A percentile compares a stretch with the other conserved stretches of the same genome.
Evolutionary conservation across 2,797 vertebrate genomes (phyloP).

Genomic region (Cichlasoma orientale): DNA sequence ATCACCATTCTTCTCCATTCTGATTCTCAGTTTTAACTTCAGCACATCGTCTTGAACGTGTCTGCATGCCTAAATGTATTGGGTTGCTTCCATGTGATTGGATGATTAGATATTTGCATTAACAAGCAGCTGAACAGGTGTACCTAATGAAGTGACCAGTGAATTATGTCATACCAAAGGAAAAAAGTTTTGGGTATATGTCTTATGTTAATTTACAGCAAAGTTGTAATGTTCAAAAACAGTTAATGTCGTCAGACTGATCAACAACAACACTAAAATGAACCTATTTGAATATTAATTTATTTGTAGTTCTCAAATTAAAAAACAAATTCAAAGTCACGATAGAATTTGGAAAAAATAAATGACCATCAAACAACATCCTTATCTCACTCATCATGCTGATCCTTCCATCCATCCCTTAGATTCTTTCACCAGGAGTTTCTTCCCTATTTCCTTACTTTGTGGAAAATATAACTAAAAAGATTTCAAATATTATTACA

Average conservation of each 20-base stretch:
- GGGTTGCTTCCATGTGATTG: background rate
- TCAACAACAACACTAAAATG: background rate
- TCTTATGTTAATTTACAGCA: background rate
- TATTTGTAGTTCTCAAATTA: background rate
- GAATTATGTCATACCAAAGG: background rate
- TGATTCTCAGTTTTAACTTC: background rate
- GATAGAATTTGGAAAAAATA: background rate
- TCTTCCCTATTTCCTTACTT: accelerated
- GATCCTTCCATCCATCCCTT: background rate
- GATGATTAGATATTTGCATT: background rate
- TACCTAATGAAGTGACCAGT: background rate
- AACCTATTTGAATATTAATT: background rate
- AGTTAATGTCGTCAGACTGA: background rate
- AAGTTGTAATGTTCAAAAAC: background rate
- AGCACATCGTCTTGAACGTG: background rate
- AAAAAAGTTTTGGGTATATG: too few species aligned
- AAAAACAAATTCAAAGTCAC: background rate
- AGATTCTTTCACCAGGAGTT: background rate
- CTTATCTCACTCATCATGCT: too few species aligned
- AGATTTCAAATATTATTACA: background rate
- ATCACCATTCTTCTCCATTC: background rate
- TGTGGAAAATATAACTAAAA: background rate
- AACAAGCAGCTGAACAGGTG: background rate
- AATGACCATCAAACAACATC: background rate
- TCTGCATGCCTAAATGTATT: accelerated